Evolutionary conservation across 2,113 vertebrate genomes (phyloP).

Genomic region (Carollia perspicillata): DNA sequence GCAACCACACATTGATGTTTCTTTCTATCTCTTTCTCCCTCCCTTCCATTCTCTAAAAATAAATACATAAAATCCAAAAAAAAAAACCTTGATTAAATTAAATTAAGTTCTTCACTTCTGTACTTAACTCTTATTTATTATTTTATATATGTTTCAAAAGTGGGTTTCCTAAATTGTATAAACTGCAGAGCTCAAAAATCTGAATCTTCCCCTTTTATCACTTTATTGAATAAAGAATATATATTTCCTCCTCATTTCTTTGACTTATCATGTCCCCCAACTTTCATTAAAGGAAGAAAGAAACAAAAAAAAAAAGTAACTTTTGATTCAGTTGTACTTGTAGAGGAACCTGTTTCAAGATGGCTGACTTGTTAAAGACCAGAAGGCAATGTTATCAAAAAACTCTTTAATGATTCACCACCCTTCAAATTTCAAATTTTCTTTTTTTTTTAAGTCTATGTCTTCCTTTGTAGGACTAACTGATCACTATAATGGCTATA

Average conservation of each 20-base stretch:
- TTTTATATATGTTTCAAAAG: background rate
- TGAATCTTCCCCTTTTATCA: background rate
- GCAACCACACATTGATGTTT: no score
- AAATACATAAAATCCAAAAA: no score
- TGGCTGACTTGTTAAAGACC: background rate
- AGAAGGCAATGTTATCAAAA: constrained; percentile 7
- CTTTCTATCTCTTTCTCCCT: no score
- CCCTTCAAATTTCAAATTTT: background rate
- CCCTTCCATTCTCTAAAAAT: no score
- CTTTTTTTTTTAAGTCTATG: constrained; percentile 5
- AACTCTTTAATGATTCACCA: background rate
- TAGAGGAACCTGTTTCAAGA: background rate
- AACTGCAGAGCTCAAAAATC: background rate
- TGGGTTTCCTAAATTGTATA: background rate
- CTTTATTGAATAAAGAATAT: background rate
- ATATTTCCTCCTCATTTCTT: background rate
- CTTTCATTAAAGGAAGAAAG: background rate
- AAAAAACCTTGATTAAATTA: background rate
- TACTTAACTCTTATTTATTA: background rate
- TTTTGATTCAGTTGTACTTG: background rate
- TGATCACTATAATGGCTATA: background rate
- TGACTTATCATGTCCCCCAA: background rate
- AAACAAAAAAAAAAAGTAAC: background rate
- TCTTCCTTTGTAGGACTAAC: constrained; percentile 9
- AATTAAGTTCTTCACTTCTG: background rate